These are phyloP conservation scores for Calyptommatus sinebrachiatus DNA, from an alignment of 2,113 vertebrate species.

Conservation along the genomic window DNA sequence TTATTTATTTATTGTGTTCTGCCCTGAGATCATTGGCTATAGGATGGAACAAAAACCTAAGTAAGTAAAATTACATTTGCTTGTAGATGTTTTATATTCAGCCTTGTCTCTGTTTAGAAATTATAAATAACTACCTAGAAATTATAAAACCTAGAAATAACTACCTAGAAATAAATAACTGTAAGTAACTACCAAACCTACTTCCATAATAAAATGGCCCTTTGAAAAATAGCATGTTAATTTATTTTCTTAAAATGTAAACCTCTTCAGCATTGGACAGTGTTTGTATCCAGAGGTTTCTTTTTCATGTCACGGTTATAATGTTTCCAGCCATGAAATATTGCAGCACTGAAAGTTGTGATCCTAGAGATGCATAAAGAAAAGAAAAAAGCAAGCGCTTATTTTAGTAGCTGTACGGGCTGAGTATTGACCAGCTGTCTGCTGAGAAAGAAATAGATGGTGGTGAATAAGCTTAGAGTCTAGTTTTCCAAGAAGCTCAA, in stretches of 20 bases:
- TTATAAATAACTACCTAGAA: not conserved
- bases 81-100: not conserved
- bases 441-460: conserved; percentile 76
- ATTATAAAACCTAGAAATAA: conserved; percentile 16
- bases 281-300: conserved; percentile 20
- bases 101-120: not conserved
- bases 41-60: no score
- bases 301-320: no score
- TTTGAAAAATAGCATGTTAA: not conserved
- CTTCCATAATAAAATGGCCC: not conserved
- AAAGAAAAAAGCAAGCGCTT: conserved; percentile 58
- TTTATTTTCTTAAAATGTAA: not conserved
- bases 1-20: no score
- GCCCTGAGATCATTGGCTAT: no score
- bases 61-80: no score
- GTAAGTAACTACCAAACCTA: not conserved
- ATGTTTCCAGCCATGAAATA: conserved; percentile 35
- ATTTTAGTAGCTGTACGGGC: conserved; percentile 73
- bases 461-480: conserved; percentile 74
- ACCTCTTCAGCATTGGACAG: not conserved
- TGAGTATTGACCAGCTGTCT: conserved; percentile 82
- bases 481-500: conserved; percentile 81
- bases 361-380: conserved; percentile 59
- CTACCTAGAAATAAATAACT: no score
- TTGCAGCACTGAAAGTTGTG: conserved; percentile 51